Percentiles rank a stretch among this genome's conserved stretches.
These are phyloP conservation scores for Vicugna pacos DNA, from an alignment of 2,113 vertebrate genomes.

Conservation along the genomic window DNA sequence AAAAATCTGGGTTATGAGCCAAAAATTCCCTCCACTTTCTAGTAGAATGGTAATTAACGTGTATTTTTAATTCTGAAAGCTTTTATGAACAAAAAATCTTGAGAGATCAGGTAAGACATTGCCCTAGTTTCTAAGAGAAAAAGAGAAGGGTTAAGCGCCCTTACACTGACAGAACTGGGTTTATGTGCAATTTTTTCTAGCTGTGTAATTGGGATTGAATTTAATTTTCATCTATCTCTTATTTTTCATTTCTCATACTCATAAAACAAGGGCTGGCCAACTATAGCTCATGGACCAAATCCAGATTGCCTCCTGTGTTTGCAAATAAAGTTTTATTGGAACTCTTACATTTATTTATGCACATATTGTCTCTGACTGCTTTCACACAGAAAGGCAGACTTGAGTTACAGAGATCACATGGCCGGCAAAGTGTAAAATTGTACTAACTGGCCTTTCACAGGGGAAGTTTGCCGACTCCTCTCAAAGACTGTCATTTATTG, in stretches of 20 bases:
- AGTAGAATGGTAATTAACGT: neutral
- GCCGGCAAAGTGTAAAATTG: neutral
- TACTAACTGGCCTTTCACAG: neutral
- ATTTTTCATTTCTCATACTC: neutral
- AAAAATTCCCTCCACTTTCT: neutral
- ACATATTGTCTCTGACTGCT: neutral
- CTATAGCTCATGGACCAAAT: neutral
- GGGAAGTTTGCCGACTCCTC: neutral
- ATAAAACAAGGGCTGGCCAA: neutral
- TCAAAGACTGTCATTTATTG: neutral
- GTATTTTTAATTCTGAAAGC: slow-evolving; percentile 22
- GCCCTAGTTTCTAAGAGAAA: slow-evolving; percentile 2
- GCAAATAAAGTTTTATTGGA: slow-evolving; percentile 12
- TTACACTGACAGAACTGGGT: neutral
- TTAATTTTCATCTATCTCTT: slow-evolving; percentile 2
- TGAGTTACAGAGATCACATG: neutral
- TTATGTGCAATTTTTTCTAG: neutral
- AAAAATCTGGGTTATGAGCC: slow-evolving; percentile 32
- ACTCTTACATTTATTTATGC: neutral
- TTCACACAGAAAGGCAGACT: neutral
- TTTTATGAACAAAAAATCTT: slow-evolving; percentile 38
- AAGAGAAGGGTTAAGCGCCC: neutral
- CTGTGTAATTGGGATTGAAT: neutral
- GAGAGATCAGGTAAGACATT: neutral
- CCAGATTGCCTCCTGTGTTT: slow-evolving; percentile 12